Percentiles rank a stretch among this genome's conserved stretches.
phyloP scores from a whole-genome alignment of 2,797 vertebrate species.

The Pristis pectinata region DNA sequence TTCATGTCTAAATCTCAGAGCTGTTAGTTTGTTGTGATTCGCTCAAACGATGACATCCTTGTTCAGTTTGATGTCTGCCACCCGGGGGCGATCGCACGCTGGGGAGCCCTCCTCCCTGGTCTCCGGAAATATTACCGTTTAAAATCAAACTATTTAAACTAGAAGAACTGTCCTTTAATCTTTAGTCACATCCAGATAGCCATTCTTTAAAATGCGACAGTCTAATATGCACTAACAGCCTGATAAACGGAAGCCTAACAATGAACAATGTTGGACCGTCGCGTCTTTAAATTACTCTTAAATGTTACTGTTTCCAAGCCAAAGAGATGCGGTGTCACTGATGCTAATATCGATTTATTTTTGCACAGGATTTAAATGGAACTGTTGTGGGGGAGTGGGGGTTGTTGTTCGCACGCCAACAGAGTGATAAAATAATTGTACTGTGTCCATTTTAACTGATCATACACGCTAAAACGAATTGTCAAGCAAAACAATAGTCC shows the following conservation, averaged over 20 bases:
- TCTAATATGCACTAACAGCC: background rate
- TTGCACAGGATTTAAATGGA: background rate
- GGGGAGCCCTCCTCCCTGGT: background rate
- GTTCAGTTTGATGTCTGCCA: background rate
- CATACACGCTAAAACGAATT: background rate
- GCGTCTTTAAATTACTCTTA: background rate
- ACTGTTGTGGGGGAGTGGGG: background rate
- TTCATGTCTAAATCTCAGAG: background rate
- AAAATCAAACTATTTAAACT: background rate
- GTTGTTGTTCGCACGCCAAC: background rate
- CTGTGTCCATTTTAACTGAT: background rate
- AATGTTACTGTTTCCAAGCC: background rate
- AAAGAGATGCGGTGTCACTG: background rate
- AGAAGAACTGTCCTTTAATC: background rate
- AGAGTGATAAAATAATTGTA: background rate
- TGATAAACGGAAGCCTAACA: background rate
- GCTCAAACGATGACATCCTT: background rate
- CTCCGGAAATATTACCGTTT: background rate
- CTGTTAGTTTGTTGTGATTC: background rate
- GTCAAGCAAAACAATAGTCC: background rate
- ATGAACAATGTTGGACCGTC: background rate
- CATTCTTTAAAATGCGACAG: background rate
- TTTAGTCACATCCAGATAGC: background rate
- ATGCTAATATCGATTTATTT: background rate
- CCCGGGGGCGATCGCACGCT: constrained; percentile 16